phyloP scores from a whole-genome alignment of 2,888 invertebrate genomes.

The Orthonevra nobilis region DNA sequence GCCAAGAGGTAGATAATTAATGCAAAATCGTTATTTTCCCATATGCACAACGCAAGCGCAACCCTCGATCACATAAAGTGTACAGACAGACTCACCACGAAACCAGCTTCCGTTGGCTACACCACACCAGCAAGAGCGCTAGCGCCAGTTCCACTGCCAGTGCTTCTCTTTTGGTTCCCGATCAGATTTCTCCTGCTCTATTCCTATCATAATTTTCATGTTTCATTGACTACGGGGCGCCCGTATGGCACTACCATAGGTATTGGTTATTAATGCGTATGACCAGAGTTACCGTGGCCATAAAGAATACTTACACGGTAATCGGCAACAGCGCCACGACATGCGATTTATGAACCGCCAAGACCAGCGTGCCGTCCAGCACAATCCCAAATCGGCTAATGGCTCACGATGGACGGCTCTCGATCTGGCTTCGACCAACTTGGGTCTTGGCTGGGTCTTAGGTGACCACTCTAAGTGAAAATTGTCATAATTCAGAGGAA shows the following conservation, averaged over 20 bases:
- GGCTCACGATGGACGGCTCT: slow-evolving; percentile 15
- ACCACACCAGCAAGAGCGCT: background rate
- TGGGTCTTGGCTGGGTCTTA: slow-evolving; percentile 52
- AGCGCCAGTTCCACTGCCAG: background rate
- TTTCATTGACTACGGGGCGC: slow-evolving; percentile 54
- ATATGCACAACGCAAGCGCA: slow-evolving; percentile 50
- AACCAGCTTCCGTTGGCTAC: slow-evolving; percentile 16
- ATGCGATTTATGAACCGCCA: slow-evolving; percentile 56
- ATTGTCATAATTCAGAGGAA: slow-evolving; percentile 62
- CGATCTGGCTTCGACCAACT: slow-evolving; percentile 14
- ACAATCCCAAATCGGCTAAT: slow-evolving; percentile 22
- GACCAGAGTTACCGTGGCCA: slow-evolving; percentile 63
- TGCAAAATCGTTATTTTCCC: slow-evolving; percentile 62
- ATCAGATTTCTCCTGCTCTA: slow-evolving; percentile 52
- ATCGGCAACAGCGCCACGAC: slow-evolving; percentile 65
- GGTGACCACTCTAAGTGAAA: slow-evolving; percentile 67
- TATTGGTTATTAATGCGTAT: slow-evolving; percentile 67
- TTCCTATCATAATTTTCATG: slow-evolving; percentile 47
- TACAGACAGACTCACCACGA: background rate
- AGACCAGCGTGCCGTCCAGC: slow-evolving; percentile 2
- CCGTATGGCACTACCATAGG: slow-evolving; percentile 43
- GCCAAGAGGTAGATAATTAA: slow-evolving; percentile 51
- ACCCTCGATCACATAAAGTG: background rate
- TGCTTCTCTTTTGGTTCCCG: slow-evolving; percentile 22
- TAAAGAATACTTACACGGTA: slow-evolving; percentile 69